Evolutionary conservation across 2,797 vertebrate species (phyloP).

Genomic region (Silurus aristotelis): DNA sequence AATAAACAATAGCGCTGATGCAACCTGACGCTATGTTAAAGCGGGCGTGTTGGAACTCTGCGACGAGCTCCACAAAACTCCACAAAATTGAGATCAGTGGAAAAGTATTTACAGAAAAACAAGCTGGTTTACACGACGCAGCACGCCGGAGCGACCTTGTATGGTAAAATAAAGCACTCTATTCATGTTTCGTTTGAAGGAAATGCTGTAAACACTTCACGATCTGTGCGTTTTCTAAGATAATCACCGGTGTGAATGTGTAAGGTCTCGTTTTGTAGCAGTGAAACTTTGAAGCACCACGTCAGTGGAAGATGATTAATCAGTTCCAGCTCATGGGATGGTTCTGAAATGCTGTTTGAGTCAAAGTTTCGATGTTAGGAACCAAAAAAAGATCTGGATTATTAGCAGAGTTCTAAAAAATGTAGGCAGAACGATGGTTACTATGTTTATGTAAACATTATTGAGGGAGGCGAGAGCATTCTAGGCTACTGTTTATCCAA

Average conservation of each 20-base stretch:
- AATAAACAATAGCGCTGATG: constrained; percentile 54
- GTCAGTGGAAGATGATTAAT: constrained; percentile 14
- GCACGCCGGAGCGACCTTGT: constrained; percentile 52
- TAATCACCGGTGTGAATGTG: neutral
- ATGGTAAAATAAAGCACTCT: constrained; percentile 54
- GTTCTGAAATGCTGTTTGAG: neutral
- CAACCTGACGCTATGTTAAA: constrained; percentile 15
- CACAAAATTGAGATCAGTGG: constrained; percentile 50
- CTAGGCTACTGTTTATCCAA: neutral
- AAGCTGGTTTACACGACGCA: constrained; percentile 52
- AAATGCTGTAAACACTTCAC: constrained; percentile 47
- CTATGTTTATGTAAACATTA: neutral
- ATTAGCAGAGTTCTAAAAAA: constrained; percentile 43
- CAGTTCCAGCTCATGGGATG: constrained; percentile 8
- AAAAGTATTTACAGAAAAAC: constrained; percentile 55
- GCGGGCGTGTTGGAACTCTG: neutral
- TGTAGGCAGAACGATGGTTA: neutral
- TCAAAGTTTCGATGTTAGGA: neutral
- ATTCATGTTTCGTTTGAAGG: constrained; percentile 40
- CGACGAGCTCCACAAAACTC: constrained; percentile 3
- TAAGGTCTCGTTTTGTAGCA: constrained; percentile 14
- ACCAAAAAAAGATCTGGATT: constrained; percentile 22
- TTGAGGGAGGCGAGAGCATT: neutral
- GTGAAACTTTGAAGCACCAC: constrained; percentile 12
- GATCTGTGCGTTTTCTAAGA: neutral